Evolutionary conservation across 1,140 invertebrate species (phyloP).

Genomic region (Sesamia nonagrioides): DNA sequence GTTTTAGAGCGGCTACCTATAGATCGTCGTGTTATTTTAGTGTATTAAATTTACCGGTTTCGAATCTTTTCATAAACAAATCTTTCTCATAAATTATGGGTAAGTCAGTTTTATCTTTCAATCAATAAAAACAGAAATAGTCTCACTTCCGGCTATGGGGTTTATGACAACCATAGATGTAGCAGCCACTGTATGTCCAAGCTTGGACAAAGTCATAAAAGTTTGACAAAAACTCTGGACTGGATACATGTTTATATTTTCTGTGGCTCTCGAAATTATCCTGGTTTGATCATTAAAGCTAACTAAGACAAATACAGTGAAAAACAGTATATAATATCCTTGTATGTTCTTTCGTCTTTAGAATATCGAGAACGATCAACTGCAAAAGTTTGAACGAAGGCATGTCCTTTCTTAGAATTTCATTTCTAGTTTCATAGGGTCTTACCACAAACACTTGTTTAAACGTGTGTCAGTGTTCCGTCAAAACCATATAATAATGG

Average conservation of each 20-base stretch:
- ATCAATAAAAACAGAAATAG: slow-evolving; percentile 72
- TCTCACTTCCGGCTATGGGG: slow-evolving; percentile 56
- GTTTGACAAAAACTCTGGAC: slow-evolving; percentile 25
- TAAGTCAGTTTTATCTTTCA: slow-evolving; percentile 57
- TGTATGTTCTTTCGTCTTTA: background rate
- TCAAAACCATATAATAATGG: no score
- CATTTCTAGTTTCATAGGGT: no score
- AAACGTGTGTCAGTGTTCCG: no score
- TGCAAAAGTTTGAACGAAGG: no score
- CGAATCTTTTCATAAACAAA: slow-evolving; percentile 53
- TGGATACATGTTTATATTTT: slow-evolving; percentile 28
- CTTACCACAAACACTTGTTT: no score
- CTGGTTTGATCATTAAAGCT: slow-evolving; percentile 8
- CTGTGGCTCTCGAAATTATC: slow-evolving; percentile 27
- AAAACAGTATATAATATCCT: background rate
- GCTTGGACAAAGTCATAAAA: slow-evolving; percentile 37
- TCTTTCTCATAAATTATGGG: slow-evolving; percentile 58
- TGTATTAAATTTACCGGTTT: slow-evolving; percentile 48
- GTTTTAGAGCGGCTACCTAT: slow-evolving; percentile 12
- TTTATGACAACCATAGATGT: slow-evolving; percentile 61
- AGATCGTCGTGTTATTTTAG: slow-evolving; percentile 52
- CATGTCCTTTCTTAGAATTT: no score
- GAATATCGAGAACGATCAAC: no score
- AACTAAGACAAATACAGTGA: background rate
- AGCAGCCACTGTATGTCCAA: slow-evolving; percentile 50